Percentiles rank a stretch among this genome's conserved stretches.
Conservation (phyloP, 2,113 vertebrate species). For the Azemiops feae region DNA sequence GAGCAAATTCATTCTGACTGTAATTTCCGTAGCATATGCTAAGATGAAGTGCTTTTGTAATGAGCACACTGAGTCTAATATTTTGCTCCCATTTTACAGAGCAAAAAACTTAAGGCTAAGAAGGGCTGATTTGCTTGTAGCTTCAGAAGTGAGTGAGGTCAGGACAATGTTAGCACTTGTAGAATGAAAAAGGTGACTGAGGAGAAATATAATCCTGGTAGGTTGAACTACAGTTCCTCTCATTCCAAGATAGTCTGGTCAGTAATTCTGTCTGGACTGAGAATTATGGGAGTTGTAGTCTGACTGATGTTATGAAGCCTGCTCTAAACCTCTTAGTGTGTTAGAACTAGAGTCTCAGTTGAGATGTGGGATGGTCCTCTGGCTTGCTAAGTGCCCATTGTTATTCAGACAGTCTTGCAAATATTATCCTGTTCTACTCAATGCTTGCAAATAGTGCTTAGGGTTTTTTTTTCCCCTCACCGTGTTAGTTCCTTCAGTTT, state of each 20-base stretch:
- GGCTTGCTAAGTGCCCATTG: background rate
- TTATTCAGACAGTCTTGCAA: background rate
- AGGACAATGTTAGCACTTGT: background rate
- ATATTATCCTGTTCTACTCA: background rate
- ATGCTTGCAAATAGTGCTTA: background rate
- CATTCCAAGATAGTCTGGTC: background rate
- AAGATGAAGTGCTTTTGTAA: background rate
- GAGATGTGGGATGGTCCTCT: background rate
- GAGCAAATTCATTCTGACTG: background rate
- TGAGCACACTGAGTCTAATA: background rate
- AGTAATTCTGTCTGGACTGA: background rate
- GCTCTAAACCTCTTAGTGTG: background rate
- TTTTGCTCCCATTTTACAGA: background rate
- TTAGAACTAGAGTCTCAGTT: background rate
- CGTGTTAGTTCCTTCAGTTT: conserved; percentile 20
- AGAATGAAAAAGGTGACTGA: background rate
- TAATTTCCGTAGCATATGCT: background rate
- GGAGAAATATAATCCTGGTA: background rate
- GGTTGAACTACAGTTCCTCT: background rate
- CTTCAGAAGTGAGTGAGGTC: background rate
- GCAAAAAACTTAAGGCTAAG: background rate
- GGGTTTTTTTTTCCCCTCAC: background rate
- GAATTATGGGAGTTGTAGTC: background rate
- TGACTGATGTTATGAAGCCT: background rate
- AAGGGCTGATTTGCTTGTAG: background rate